A percentile compares a stretch with the other conserved stretches of the same genome.
Evolutionary conservation across 2,113 vertebrate species (phyloP).

Genomic region (Herpetotheres cachinnans): DNA sequence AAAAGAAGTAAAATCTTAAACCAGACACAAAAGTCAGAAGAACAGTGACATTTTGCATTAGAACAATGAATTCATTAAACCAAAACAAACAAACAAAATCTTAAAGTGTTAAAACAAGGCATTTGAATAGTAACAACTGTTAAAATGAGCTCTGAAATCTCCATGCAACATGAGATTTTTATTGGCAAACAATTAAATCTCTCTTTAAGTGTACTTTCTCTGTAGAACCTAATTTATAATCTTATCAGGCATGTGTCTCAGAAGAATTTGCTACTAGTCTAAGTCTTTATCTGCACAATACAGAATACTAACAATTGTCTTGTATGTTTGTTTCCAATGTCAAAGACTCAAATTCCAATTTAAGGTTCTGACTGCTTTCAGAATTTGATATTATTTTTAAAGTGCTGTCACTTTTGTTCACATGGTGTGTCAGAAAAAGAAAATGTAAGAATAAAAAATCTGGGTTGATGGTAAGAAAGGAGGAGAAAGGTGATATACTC

Average conservation of each 20-base stretch:
- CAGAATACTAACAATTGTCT: constrained; percentile 52
- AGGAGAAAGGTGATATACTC: neutral
- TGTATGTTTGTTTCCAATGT: constrained; percentile 51
- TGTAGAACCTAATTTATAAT: constrained; percentile 66
- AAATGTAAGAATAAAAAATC: neutral
- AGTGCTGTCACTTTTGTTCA: constrained; percentile 5
- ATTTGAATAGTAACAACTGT: constrained; percentile 39
- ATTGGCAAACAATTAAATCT: constrained; percentile 66
- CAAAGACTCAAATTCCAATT: constrained; percentile 56
- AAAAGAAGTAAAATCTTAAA: neutral
- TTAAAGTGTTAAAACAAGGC: constrained; percentile 45
- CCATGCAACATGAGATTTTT: constrained; percentile 48
- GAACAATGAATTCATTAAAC: constrained; percentile 36
- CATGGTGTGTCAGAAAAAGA: neutral
- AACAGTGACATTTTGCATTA: neutral
- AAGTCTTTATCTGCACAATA: constrained; percentile 56
- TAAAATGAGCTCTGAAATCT: constrained; percentile 51
- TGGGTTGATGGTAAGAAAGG: neutral
- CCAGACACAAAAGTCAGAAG: neutral
- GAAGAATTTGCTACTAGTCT: constrained; percentile 57
- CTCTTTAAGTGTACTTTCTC: constrained; percentile 53
- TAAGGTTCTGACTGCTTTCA: constrained; percentile 34
- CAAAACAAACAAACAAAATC: constrained; percentile 1
- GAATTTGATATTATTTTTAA: constrained; percentile 49
- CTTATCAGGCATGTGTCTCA: constrained; percentile 51